Conservation (phyloP, 2,113 vertebrate genomes). For the Cichladusa arquata region DNA sequence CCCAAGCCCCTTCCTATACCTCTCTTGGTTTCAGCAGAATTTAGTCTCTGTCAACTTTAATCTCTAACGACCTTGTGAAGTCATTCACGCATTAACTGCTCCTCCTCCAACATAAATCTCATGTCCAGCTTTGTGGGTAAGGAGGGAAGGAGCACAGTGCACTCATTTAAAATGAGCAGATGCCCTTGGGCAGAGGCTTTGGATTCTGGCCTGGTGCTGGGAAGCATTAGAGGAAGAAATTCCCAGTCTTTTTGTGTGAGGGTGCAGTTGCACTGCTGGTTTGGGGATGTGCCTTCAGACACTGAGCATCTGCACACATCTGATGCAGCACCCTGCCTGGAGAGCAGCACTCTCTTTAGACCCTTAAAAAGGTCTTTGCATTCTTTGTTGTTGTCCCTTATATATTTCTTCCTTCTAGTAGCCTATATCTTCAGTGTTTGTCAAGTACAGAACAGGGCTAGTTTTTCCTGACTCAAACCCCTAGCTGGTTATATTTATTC, state of each 20-base stretch:
- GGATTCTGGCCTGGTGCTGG: neutral
- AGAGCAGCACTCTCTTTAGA: neutral
- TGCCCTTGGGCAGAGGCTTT: neutral
- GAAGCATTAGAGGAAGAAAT: neutral
- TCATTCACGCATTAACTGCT: neutral
- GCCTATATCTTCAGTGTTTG: neutral
- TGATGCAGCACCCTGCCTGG: neutral
- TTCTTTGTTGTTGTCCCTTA: neutral
- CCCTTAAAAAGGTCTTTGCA: neutral
- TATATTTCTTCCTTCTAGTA: neutral
- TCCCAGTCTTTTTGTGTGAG: neutral
- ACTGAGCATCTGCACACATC: rapidly evolving
- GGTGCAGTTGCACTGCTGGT: neutral
- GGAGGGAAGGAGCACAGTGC: neutral
- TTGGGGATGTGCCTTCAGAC: neutral
- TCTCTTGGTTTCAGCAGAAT: neutral
- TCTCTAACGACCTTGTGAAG: neutral
- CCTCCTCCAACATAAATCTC: constrained; percentile 3
- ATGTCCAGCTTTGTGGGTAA: neutral
- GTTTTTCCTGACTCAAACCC: neutral
- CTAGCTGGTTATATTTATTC: neutral
- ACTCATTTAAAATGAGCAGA: neutral
- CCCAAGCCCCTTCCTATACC: neutral
- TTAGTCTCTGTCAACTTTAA: neutral
- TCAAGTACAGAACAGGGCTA: neutral